A percentile compares a stretch with the other conserved stretches of the same genome.
Conservation (phyloP, 2,888 invertebrate species). For the Phaedon cochleariae region DNA sequence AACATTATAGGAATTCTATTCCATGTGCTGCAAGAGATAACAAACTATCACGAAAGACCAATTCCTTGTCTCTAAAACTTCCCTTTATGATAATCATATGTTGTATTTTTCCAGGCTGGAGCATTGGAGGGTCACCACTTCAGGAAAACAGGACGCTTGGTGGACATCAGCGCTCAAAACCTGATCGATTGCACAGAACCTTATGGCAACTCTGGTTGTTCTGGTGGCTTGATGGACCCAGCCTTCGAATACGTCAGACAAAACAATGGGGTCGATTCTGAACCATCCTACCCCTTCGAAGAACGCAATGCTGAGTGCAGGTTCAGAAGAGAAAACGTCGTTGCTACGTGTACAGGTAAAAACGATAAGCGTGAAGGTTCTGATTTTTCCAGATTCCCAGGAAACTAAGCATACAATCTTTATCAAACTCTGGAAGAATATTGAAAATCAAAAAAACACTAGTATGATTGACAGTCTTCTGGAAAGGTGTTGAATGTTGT, state of each 20-base stretch:
- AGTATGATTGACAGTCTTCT: too few species aligned
- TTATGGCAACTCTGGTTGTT: slow-evolving; percentile 66
- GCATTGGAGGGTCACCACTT: slow-evolving; percentile 67
- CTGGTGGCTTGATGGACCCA: slow-evolving; percentile 65
- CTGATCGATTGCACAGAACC: slow-evolving; percentile 66
- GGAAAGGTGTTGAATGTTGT: too few species aligned
- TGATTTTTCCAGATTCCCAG: too few species aligned
- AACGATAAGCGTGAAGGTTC: too few species aligned
- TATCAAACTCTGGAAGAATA: too few species aligned
- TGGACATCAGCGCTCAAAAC: slow-evolving; percentile 67
- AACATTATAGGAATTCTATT: too few species aligned
- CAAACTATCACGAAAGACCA: too few species aligned
- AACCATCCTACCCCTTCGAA: slow-evolving; percentile 65
- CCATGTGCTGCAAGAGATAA: too few species aligned
- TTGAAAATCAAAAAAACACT: too few species aligned
- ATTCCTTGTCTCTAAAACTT: too few species aligned
- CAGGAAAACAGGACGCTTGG: slow-evolving; percentile 64
- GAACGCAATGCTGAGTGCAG: slow-evolving; percentile 46
- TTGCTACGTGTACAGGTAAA: slow-evolving; percentile 50
- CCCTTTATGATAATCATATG: neutral
- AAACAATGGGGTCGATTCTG: slow-evolving; percentile 68
- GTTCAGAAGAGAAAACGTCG: slow-evolving; percentile 45
- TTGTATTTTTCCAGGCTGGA: slow-evolving; percentile 63
- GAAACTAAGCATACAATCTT: too few species aligned
- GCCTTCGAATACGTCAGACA: slow-evolving; percentile 63